phyloP scores from a whole-genome alignment of 2,888 invertebrate species.

The Drosophila prolongata region DNA sequence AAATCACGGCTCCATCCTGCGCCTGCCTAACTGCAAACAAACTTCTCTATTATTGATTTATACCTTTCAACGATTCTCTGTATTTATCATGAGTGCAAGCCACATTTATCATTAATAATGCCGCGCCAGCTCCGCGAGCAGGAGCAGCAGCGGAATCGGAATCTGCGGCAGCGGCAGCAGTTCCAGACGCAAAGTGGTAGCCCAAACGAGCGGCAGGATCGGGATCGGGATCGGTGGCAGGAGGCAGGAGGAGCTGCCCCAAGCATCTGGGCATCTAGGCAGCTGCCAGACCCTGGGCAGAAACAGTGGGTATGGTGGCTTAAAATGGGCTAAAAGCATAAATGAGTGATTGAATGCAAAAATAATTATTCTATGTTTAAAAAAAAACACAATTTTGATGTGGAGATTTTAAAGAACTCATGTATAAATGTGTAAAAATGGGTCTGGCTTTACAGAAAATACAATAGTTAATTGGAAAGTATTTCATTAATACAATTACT shows the following conservation, averaged over 20 bases:
- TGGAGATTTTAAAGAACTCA: too few species aligned
- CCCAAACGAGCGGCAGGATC: slow-evolving; percentile 63
- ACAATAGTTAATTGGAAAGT: rapidly evolving
- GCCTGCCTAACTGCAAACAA: slow-evolving; percentile 74
- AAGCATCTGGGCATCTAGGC: slow-evolving; percentile 63
- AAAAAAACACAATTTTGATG: neutral
- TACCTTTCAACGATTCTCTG: slow-evolving; percentile 85
- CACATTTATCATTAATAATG: slow-evolving; percentile 84
- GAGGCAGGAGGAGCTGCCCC: slow-evolving; percentile 42
- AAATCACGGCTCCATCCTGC: slow-evolving; percentile 71
- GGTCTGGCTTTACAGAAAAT: too few species aligned
- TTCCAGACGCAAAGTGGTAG: slow-evolving; percentile 70
- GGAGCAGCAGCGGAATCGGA: slow-evolving; percentile 33
- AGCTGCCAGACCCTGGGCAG: slow-evolving; percentile 64
- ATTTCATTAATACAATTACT: too few species aligned
- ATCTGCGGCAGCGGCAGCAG: slow-evolving; percentile 29
- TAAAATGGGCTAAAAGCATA: neutral
- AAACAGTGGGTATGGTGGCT: slow-evolving; percentile 47
- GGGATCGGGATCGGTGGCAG: slow-evolving; percentile 22
- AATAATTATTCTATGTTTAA: neutral
- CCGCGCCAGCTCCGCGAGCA: slow-evolving; percentile 51
- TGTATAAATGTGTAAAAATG: too few species aligned
- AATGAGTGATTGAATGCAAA: neutral
- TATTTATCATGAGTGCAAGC: slow-evolving; percentile 85
- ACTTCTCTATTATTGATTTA: slow-evolving; percentile 84